Conservation (phyloP, 2,113 vertebrate genomes). For the Perca flavescens region DNA sequence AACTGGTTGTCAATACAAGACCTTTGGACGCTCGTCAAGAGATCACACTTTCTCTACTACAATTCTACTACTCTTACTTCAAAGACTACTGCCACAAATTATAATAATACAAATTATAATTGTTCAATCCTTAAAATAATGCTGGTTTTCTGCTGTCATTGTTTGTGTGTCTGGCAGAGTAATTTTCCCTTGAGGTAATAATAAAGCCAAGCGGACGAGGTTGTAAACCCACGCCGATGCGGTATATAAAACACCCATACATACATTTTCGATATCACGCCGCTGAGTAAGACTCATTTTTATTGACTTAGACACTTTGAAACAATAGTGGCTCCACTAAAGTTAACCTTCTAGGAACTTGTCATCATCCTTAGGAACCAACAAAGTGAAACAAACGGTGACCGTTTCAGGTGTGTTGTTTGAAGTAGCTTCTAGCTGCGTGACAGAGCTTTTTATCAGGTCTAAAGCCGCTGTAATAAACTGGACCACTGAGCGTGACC, state of each 20-base stretch:
- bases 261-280: conserved; percentile 50
- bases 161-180: background rate
- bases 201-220: conserved; percentile 36
- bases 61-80: background rate
- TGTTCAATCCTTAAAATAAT: background rate
- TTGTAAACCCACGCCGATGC: conserved; percentile 25
- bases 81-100: background rate
- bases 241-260: conserved; percentile 29
- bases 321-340: conserved; percentile 14
- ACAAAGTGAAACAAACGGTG: conserved; percentile 67
- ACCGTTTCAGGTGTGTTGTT: conserved; percentile 40
- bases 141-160: background rate
- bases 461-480: conserved; percentile 72
- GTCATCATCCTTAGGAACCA: conserved; percentile 53
- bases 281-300: conserved; percentile 46
- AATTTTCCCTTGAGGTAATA: conserved; percentile 31
- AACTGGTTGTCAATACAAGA: background rate
- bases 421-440: conserved; percentile 61
- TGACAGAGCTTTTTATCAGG: conserved; percentile 60
- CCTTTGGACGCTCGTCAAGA: background rate
- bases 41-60: background rate
- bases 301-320: conserved; percentile 54
- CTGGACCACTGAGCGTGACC: conserved; percentile 66
- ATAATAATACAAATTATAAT: background rate
- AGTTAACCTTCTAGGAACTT: conserved; percentile 53